Base-by-base conservation (phyloP, 2,888 invertebrate species). In the Cenopis cana region DNA sequence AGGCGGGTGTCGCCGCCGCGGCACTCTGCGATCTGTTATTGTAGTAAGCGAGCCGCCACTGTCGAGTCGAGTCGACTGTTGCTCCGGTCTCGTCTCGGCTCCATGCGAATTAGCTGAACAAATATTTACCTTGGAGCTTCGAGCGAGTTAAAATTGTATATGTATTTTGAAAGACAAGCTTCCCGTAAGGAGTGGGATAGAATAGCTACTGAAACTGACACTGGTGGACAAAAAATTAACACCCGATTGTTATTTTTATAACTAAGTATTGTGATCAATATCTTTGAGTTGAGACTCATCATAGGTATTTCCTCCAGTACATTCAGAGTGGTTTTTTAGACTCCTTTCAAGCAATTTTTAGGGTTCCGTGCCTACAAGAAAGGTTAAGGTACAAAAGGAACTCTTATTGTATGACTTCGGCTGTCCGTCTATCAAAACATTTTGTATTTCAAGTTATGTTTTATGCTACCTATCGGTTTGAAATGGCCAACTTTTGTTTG, bases 31-130 rank as follows among this genome's bases (percentile, higher is more conserved):
- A 61, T 59, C 77, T 93, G 89, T 93, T 93, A 80, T 91, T 89
- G 79, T 90, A 85, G 93, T 93, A 93, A 93, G 81, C 77, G 89
- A 93, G 81, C 80, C 82, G 85, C 79, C 82, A 84, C 87, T 88
- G 89, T 90, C n/a, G n/a, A n/a, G n/a, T n/a, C n/a, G n/a, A n/a
- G n/a, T n/a, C 84, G 89, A 87, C 86, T 91, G 91, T 89, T 33
- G 33, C 33, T 33, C n/a, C n/a, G n/a, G n/a, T n/a, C n/a, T n/a
- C n/a, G n/a, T n/a, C 89, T 88, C 89, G 81, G 87, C 84, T 87
- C 82, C 88, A 90, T 90, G 90, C 90, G 88, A 93, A 93, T 93
- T 93, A 93, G 92, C 87, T 91, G 87, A 81, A 85, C 80, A 87
- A 93, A 93, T 89, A 93, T 93, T 93, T 88, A 79, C 82, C 85